Evolutionary conservation across 2,888 invertebrate species (phyloP), one percentile per base, ranked within the genome.

Genomic region (Stenodera caucasica): DNA sequence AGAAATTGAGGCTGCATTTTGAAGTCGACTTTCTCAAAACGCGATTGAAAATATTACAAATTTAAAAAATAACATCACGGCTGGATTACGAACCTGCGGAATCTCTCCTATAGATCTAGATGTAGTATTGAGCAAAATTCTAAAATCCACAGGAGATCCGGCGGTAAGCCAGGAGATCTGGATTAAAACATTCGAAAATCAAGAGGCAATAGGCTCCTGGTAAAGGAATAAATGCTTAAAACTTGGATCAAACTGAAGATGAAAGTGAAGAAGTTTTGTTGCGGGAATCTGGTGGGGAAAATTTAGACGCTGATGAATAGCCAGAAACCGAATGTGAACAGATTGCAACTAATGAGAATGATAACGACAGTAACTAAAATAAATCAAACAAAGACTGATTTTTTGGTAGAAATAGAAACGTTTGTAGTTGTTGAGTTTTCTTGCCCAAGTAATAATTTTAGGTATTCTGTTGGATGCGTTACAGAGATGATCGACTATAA

Each of bases 11-110:
- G 33, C 4, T 29, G 45, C 15, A 55, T 55, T 23, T 21, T 45
- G 45, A 45, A 55, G 40, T 29, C 29, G 45, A 21, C 51, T 57
- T n/a, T 32, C 51, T 30, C 52, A 55, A 52, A 32, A 57, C 53
- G 33, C 52, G 9, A 52, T 57, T 37, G 29, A 50, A 53, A 23
- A 21, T 45, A 45, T 49, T 33, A 15, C 45, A 26, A 8, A 45
- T 14, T 9, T 45, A 15, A 29, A 26, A 26, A 55, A 26, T 14
- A 49, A 55, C 37, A 26, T 49, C 23, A 45, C 11, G 23, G 14
- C 14, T 26, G 49, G 55, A 5, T 45, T 55, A 40, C 21, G 49
- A 55, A 26, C 40, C 37, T 45, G 45, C 15, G 55, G 55, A 23
- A 26, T 55, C 37, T 11, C 37, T 55, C 55, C 30, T 23, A 23